These are phyloP conservation scores for Eupithecia subfuscata DNA, from an alignment of 2,888 invertebrate genomes.

Conservation along the genomic window DNA sequence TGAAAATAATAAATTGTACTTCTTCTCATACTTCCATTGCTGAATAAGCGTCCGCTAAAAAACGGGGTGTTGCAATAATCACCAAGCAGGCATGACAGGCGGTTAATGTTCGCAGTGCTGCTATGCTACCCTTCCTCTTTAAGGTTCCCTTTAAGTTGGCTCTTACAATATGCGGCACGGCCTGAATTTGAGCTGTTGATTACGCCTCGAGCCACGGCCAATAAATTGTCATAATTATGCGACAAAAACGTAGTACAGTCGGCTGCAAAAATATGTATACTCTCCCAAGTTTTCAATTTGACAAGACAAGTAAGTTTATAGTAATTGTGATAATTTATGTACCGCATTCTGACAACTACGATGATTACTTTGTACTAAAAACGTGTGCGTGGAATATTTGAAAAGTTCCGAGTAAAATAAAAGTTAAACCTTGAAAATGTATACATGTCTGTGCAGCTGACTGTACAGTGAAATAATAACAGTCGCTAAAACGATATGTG, in stretches of 20 bases:
- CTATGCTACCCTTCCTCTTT: background rate
- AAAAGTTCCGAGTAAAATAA: no score
- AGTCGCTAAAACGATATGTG: no score
- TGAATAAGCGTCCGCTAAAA: background rate
- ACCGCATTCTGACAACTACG: no score
- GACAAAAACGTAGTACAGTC: background rate
- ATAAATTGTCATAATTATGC: background rate
- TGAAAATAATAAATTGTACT: no score
- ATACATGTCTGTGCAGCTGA: no score
- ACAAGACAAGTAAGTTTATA: no score
- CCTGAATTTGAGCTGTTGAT: background rate
- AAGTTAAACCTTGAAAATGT: no score
- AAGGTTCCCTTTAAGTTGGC: background rate
- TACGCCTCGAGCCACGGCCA: background rate
- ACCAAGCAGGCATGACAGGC: background rate
- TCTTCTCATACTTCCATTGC: background rate
- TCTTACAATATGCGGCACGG: background rate
- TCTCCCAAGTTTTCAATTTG: no score
- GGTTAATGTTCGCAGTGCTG: background rate
- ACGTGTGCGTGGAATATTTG: no score
- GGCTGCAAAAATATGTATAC: no score
- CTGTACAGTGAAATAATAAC: background rate
- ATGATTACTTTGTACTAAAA: no score
- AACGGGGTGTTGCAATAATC: background rate
- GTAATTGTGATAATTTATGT: no score